These are phyloP conservation scores for Thaumatotibia leucotreta DNA, from an alignment of 1,140 invertebrate genomes.

Conservation along the genomic window DNA sequence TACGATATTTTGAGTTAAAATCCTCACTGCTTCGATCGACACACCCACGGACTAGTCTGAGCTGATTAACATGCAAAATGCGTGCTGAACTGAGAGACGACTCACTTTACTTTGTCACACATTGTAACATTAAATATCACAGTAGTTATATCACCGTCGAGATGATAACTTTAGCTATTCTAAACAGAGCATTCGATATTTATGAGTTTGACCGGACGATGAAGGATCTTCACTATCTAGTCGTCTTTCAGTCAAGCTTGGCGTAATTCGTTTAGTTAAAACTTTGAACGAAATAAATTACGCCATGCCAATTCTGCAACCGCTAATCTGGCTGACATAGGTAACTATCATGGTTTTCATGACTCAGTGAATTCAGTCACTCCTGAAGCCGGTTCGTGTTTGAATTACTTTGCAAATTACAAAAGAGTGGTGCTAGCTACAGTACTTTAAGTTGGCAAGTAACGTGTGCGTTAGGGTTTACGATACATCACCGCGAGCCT, in stretches of 20 bases:
- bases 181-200: neutral
- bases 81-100: neutral
- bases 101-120: neutral
- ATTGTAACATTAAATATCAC: neutral
- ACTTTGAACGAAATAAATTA: too few species aligned
- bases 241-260: neutral
- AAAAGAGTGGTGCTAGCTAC: too few species aligned
- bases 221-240: too few species aligned
- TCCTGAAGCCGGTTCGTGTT: too few species aligned
- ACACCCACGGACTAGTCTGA: neutral
- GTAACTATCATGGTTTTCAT: too few species aligned
- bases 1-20: neutral
- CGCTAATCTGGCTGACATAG: neutral
- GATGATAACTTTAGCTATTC: neutral
- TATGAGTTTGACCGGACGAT: neutral
- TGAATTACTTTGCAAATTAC: too few species aligned
- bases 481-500: too few species aligned
- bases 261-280: neutral
- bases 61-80: conserved; percentile 2
- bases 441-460: too few species aligned
- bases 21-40: neutral
- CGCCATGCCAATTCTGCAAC: too few species aligned
- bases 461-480: too few species aligned
- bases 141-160: neutral
- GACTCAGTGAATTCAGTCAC: too few species aligned